Percentiles rank a stretch among this genome's conserved stretches.
These are phyloP conservation scores for Bugulina stolonifera DNA, from an alignment of 2,888 invertebrate species.

Conservation along the genomic window DNA sequence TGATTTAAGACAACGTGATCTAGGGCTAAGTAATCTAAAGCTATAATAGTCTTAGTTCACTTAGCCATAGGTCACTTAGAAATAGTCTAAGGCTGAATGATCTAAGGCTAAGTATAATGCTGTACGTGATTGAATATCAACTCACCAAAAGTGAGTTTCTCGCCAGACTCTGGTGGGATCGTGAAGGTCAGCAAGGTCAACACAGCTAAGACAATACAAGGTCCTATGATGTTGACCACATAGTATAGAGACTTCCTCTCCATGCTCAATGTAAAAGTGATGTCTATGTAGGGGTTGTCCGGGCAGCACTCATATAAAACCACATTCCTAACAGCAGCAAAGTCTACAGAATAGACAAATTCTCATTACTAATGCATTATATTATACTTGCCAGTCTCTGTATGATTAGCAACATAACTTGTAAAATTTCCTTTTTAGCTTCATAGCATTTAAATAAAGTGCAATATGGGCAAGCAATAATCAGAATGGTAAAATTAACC, in stretches of 20 bases:
- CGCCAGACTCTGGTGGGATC: slow-evolving; percentile 96
- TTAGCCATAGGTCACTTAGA: no score
- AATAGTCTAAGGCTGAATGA: no score
- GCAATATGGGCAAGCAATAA: no score
- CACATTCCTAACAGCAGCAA: slow-evolving; percentile 50
- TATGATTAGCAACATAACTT: background rate
- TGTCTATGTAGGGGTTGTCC: slow-evolving; percentile 70
- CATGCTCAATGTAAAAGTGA: slow-evolving; percentile 92
- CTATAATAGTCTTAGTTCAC: no score
- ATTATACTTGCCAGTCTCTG: background rate
- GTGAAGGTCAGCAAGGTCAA: slow-evolving; percentile 98
- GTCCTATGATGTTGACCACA: slow-evolving; percentile 98
- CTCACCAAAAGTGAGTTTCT: slow-evolving; percentile 91
- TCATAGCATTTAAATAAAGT: no score
- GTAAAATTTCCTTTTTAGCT: background rate
- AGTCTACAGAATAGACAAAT: slow-evolving; percentile 34
- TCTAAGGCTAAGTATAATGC: no score
- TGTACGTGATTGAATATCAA: no score
- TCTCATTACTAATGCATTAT: background rate
- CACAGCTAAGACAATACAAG: slow-evolving; percentile 95
- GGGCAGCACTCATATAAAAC: slow-evolving; percentile 71
- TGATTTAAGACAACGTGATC: no score
- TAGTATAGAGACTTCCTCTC: slow-evolving; percentile 94
- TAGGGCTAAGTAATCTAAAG: no score
- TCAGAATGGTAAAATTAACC: no score